Percentiles rank a stretch among this genome's conserved stretches.
These are phyloP conservation scores for Melanotaenia maccullochi DNA, from an alignment of 2,797 vertebrate species.

Conservation along the genomic window DNA sequence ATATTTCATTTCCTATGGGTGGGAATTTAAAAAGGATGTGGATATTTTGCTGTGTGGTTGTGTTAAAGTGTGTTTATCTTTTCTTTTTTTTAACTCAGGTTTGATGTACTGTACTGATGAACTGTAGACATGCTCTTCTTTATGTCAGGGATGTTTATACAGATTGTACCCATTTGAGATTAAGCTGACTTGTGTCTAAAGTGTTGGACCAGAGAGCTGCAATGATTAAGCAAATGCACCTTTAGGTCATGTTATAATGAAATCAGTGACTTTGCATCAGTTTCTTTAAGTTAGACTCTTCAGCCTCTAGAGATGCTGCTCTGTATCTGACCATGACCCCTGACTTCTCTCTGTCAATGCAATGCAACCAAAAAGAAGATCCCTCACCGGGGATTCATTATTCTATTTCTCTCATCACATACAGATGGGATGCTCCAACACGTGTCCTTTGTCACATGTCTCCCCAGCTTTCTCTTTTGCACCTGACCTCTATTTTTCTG, in stretches of 20 bases:
- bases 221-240: background rate
- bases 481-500: conserved; percentile 29
- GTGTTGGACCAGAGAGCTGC: background rate
- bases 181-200: conserved; percentile 11
- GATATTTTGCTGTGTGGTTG: background rate
- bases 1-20: conserved; percentile 11
- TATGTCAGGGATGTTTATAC: background rate
- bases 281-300: conserved; percentile 3
- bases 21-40: background rate
- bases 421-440: conserved; percentile 8
- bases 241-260: conserved; percentile 4
- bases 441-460: conserved; percentile 13
- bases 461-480: conserved; percentile 21
- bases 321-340: conserved; percentile 38
- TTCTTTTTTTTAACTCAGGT: background rate
- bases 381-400: conserved; percentile 20
- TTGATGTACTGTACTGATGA: background rate
- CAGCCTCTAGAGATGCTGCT: background rate
- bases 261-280: conserved; percentile 24
- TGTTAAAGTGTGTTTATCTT: background rate
- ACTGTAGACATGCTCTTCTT: background rate
- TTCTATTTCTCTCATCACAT: conserved; percentile 17
- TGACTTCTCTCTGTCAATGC: conserved; percentile 27
- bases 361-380: conserved; percentile 20
- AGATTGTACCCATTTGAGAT: background rate